Base-by-base conservation (phyloP, 2,113 vertebrate species). In the Melospiza georgiana region DNA sequence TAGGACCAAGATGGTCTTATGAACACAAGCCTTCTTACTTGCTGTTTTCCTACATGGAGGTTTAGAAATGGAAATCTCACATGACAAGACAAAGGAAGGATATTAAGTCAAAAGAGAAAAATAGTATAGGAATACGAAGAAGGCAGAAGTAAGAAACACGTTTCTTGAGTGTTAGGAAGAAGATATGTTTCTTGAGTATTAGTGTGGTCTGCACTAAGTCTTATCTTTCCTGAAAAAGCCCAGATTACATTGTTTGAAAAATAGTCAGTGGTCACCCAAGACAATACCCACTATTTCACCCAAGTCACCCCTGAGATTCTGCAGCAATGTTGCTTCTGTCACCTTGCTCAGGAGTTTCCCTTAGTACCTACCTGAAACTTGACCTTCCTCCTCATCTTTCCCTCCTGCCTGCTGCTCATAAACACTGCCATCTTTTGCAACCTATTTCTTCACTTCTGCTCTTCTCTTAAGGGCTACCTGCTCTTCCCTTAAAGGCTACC, bases 91-190 rank as follows among this genome's bases (percentile, higher is more conserved):
- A 84, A 86, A 84, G 59, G 68, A 81, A 87, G 49, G 75, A 86
- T 41, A 17, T 65, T 90, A 74, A 71, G 21, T 69, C 75, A 79
- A 80, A 93, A 69, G 74, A 74, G 68, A 86, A 96, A 83, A 93
- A 88, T 63, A 88, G 74, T 77, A 48, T 2, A 46, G 51, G 31
- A 85, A 69, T 18, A 31, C 51, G 87, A 88, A 79, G 55, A 55
- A 83, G 48, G 52, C 20, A 74, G 83, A 90, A 31, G 39, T 48
- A 73, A 68, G 46, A 51, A 51, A 48, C 35, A n/a, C 19, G 12
- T 91, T 89, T 80, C 59, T 62, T 71, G 24, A 81, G 16, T 52
- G 55, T 48, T 74, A 43, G 63, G 55, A 83, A 62, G 20, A 73
- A 68, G 41, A 48, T n/a, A n/a, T 37, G 30, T 91, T 89, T 80